These are phyloP conservation scores for Pseudocheirus occidentalis DNA, from an alignment of 2,797 vertebrate species.

Conservation along the genomic window DNA sequence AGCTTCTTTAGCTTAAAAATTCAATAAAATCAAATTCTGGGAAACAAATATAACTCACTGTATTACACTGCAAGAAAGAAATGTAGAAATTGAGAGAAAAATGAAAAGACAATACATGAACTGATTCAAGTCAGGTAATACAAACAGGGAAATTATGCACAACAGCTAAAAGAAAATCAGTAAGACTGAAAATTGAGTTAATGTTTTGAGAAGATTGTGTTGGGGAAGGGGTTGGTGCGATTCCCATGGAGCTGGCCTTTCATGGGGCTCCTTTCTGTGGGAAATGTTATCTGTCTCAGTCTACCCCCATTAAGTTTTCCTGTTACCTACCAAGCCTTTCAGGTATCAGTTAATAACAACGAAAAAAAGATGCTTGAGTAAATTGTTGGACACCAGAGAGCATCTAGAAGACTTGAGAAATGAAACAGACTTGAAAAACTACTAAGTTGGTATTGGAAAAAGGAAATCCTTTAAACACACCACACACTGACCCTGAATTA, in stretches of 20 bases:
- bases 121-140: neutral
- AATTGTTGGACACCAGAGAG: neutral
- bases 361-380: neutral
- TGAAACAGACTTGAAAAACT: conserved; percentile 51
- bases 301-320: neutral
- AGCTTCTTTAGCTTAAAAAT: neutral
- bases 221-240: neutral
- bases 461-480: neutral
- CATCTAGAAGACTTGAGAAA: conserved; percentile 64
- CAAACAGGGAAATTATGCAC: neutral
- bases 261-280: neutral
- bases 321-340: conserved; percentile 23
- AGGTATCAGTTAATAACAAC: conserved; percentile 4
- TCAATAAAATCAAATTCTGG: neutral
- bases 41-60: conserved; percentile 1
- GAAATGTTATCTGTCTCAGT: neutral
- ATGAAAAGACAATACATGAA: neutral
- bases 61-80: neutral
- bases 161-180: neutral
- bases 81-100: neutral
- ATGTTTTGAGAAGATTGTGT: neutral
- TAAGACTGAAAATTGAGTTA: neutral
- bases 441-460: conserved; percentile 7
- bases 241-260: neutral
- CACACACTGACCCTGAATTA: neutral